Evolutionary conservation across 2,888 invertebrate species (phyloP).

Genomic region (Eupithecia centaureata): DNA sequence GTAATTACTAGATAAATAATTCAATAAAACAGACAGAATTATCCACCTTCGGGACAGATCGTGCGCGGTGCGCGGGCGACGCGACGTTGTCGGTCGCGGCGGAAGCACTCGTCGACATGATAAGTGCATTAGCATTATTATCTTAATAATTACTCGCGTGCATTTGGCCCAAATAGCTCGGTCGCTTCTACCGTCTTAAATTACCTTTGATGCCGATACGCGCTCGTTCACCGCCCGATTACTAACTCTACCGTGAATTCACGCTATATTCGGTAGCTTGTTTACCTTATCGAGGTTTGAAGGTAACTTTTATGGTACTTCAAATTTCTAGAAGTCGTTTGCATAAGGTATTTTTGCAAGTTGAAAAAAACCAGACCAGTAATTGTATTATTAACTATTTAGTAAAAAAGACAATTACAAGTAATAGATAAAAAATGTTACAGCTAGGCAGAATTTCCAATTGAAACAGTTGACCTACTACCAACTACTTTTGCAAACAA

Average conservation of each 20-base stretch:
- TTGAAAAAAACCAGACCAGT: no score
- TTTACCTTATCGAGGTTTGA: conserved; percentile 26
- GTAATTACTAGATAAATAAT: conserved; percentile 9
- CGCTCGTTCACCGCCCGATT: conserved; percentile 58
- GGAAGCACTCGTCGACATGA: conserved; percentile 81
- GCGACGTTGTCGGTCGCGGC: conserved; percentile 51
- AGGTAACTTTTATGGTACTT: conserved; percentile 16
- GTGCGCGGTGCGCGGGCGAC: conserved; percentile 55
- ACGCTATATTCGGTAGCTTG: conserved; percentile 32
- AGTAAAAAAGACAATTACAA: no score
- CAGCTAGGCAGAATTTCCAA: background rate
- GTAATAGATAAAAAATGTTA: no score
- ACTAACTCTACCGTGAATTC: conserved; percentile 51
- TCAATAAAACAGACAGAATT: conserved; percentile 20
- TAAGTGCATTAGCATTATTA: conserved; percentile 84
- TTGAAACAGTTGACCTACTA: background rate
- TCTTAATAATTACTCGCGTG: conserved; percentile 83
- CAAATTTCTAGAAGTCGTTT: conserved; percentile 5
- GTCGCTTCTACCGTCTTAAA: conserved; percentile 75
- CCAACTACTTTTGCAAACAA: background rate
- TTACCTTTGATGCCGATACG: conserved; percentile 69
- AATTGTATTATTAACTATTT: no score
- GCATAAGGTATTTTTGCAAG: background rate
- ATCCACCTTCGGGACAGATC: conserved; percentile 56
- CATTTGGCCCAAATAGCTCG: conserved; percentile 80